Evolutionary conservation across 2,888 invertebrate genomes (phyloP), one percentile per base, ranked within the genome.

Genomic region (Dione juno): DNA sequence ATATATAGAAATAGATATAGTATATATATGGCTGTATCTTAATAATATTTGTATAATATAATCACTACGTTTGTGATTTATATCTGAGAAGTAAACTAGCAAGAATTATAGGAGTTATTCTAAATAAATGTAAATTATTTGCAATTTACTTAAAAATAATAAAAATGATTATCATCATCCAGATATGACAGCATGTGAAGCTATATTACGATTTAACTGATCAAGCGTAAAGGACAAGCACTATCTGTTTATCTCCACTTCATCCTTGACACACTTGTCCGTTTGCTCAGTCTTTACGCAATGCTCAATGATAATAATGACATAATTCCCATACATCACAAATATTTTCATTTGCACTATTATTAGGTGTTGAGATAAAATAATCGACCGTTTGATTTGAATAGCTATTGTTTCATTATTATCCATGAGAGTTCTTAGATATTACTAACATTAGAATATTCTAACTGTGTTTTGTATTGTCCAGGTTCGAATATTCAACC

Each of bases 401-500:
- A 57, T 57, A 16, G 57, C 16, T 37, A 57, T 57, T 57, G 57
- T 57, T 57, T 19, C 57, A 57, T 57, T 54, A 37, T 37, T 57
- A 40, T 11, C 11, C 37, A 35, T 16, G 35, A 37, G 28, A 45
- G 41, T 19, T 41, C 21, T 21, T 19, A 8, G 5, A n/a, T 28
- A n/a, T 28, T 28, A 45, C 14, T 21, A 61, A 11, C 11, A 7
- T 11, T 45, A 35, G 64, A 48, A 16, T 13, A 10, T 73, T 57
- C 45, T 59, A 16, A 45, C 16, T 58, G 58, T 52, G 53, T 48
- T 61, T 53, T 61, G 67, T 79, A 80, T 74, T 77, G 75, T 73
- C 71, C 82, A 93, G 92, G 86, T 93, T 61, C 84, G 89, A 79
- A 86, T 92, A 83, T 86, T 81, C 79, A 89, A 92, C 77, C 82